These are phyloP conservation scores for Yasuhikotakia modesta DNA, from an alignment of 2,797 vertebrate species.

Conservation along the genomic window DNA sequence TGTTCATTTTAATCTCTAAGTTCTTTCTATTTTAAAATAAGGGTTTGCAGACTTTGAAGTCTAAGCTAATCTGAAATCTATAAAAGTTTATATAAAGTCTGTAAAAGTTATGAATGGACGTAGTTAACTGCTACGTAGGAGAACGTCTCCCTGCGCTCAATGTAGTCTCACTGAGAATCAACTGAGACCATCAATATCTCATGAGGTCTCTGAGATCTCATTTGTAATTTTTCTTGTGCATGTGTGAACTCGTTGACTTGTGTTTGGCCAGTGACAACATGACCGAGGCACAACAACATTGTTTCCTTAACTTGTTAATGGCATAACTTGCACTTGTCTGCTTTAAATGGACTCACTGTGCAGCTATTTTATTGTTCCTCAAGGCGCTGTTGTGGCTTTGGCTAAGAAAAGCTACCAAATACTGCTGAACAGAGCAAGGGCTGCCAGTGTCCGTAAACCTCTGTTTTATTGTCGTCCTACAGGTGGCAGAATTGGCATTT, in stretches of 20 bases:
- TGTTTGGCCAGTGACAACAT: background rate
- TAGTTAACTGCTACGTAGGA: no score
- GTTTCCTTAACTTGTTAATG: background rate
- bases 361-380: constrained; percentile 43
- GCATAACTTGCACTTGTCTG: background rate
- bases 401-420: constrained; percentile 80
- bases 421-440: constrained; percentile 84
- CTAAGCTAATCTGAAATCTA: no score
- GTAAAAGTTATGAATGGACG: no score
- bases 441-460: constrained; percentile 71
- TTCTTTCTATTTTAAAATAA: no score
- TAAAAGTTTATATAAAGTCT: no score
- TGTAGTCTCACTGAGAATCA: no score
- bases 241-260: background rate
- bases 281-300: background rate
- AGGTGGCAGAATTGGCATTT: constrained; percentile 28
- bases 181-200: no score
- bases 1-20: no score
- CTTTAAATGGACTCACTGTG: constrained; percentile 21
- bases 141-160: no score
- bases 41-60: no score
- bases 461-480: constrained; percentile 51
- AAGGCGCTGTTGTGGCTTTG: constrained; percentile 81
- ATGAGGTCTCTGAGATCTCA: no score
- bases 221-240: background rate